phyloP scores from a whole-genome alignment of 2,888 invertebrate species.

The Tachina grossa region DNA sequence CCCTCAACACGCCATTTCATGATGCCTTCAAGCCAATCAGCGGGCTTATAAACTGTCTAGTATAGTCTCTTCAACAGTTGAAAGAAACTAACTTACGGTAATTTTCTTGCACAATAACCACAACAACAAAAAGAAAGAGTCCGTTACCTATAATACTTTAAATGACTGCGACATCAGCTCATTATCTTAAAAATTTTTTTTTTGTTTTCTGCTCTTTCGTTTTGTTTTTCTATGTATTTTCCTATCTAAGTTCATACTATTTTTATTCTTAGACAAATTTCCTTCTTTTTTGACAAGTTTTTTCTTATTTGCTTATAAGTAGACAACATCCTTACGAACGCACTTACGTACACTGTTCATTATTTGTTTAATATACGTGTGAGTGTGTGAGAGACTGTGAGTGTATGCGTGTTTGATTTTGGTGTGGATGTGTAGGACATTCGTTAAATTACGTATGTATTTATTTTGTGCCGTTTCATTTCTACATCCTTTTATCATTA shows the following conservation, averaged over 20 bases:
- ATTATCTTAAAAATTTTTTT: slow-evolving; percentile 44
- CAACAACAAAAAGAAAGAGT: not conserved
- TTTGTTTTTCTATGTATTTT: slow-evolving; percentile 42
- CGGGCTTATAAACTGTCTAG: too few relatives aligned
- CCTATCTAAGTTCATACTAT: slow-evolving; percentile 42
- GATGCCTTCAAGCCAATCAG: not conserved
- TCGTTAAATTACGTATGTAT: not conserved
- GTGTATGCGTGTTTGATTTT: not conserved
- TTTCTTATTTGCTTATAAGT: slow-evolving; percentile 19
- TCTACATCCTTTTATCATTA: slow-evolving; percentile 63
- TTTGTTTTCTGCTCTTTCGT: not conserved
- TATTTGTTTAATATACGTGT: not conserved
- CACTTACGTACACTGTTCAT: not conserved
- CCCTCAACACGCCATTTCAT: too few relatives aligned
- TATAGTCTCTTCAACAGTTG: too few relatives aligned
- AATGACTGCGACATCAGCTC: slow-evolving; percentile 63
- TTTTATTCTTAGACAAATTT: slow-evolving; percentile 15
- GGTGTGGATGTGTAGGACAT: not conserved
- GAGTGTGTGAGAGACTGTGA: not conserved
- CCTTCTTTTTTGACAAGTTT: slow-evolving; percentile 31
- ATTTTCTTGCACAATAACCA: not conserved
- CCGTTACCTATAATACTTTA: not conserved
- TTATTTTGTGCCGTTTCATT: slow-evolving; percentile 61
- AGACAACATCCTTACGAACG: not conserved
- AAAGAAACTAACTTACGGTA: not conserved